Base-by-base conservation (phyloP, 2,113 vertebrate species). In the Neofelis nebulosa region DNA sequence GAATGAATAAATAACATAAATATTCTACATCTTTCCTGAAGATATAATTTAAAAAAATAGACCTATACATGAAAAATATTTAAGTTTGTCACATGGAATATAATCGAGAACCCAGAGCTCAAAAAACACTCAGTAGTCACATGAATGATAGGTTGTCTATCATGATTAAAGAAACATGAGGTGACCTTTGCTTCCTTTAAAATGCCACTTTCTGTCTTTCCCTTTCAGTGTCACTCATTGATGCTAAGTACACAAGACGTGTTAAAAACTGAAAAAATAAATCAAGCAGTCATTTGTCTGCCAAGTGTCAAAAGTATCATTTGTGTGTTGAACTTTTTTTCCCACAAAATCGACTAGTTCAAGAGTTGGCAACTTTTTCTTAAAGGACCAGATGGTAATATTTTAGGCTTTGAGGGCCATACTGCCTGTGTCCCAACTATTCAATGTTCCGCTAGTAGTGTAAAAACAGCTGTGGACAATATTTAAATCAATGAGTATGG, bases 231-330 rank as follows among this genome's bases (percentile, higher is more conserved):
- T 63, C 73, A 88, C 21, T 93, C 68, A 76, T 4, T 31, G n/a
- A 71, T 76, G 4, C 1, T 84, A 96, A 80, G 23, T 82, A 50
- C 1, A 36, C 6, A 55, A 4, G 41, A 4, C 65, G 73, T 79
- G 23, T 82, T 92, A 63, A 93, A 96, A 97, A 63, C 15, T 50
- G 15, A 31, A 89, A 45, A 92, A 85, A 89, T 78, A 45, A 91
- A 78, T 78, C 41, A 82, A 50, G 3, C 10, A 90, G 19, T 41
- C 31, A 94, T 65, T 76, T 94, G 23, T 90, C 36, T n/a, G 33
- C 19, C 31, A 83, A 57, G 48, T 82, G 48, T 18, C 31, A 27
- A 78, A 95, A 87, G 2, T 41, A 66, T 78, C 80, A 4, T 79
- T 96, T 79, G 10, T 8, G 63, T 65, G 19, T 74, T 86, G 55